These are phyloP conservation scores for Mionectes macconnelli DNA, from an alignment of 2,113 vertebrate genomes.

Conservation along the genomic window DNA sequence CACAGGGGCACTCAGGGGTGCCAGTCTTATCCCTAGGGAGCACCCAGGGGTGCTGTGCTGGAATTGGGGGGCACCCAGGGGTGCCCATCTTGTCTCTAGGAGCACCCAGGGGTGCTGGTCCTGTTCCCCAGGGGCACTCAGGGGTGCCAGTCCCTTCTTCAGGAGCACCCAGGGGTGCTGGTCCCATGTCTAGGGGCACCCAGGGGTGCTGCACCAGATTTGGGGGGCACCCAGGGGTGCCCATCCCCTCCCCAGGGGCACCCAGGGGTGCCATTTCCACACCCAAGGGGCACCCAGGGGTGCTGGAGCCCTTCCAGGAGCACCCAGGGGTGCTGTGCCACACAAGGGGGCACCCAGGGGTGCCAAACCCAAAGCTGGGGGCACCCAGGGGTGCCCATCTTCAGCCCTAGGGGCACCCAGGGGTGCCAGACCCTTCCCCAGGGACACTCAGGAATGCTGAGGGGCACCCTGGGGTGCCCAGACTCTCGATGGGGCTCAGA, in stretches of 20 bases:
- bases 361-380: not conserved
- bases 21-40: rapidly evolving
- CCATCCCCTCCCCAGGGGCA: not conserved
- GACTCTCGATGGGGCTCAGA: not conserved
- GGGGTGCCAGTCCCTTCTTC: not conserved
- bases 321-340: not conserved
- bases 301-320: not conserved
- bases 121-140: not conserved
- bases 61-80: not conserved
- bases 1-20: not conserved
- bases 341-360: not conserved
- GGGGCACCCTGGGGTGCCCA: not conserved
- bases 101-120: not conserved
- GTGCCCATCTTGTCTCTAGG: not conserved
- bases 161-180: not conserved
- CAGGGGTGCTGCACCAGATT: not conserved
- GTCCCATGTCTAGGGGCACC: not conserved
- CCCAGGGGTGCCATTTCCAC: not conserved
- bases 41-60: not conserved
- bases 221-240: not conserved
- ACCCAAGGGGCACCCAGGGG: not conserved
- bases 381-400: not conserved
- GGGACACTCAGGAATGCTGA: not conserved
- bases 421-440: not conserved
- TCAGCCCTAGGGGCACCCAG: not conserved